A percentile compares a stretch with the other conserved stretches of the same genome.
Conservation (phyloP, 2,113 vertebrate genomes). For the Megaleporinus macrocephalus region DNA sequence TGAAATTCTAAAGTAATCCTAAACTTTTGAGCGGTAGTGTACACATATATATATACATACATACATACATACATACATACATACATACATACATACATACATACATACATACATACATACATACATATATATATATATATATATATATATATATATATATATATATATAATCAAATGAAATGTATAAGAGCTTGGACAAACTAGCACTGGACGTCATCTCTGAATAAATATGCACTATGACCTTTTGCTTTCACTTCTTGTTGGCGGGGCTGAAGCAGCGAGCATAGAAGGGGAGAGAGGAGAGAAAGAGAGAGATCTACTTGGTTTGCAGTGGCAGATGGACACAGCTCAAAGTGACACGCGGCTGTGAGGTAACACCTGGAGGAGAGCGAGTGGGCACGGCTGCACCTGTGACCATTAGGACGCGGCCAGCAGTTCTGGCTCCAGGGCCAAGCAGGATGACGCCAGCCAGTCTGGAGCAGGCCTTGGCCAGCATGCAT, state of each 20-base stretch:
- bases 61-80: too few species aligned
- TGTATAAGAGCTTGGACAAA: constrained; percentile 6
- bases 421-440: constrained; percentile 37
- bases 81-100: too few species aligned
- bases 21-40: too few species aligned
- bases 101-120: too few species aligned
- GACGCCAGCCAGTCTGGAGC: constrained; percentile 68
- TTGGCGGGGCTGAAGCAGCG: background rate
- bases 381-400: constrained; percentile 72
- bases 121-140: too few species aligned
- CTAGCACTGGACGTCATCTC: background rate
- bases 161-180: too few species aligned
- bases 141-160: too few species aligned
- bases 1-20: too few species aligned
- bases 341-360: constrained; percentile 77
- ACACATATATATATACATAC: too few species aligned
- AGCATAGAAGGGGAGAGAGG: background rate
- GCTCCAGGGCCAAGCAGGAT: constrained; percentile 35
- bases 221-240: background rate
- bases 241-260: constrained; percentile 1
- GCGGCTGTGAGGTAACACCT: constrained; percentile 78
- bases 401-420: constrained; percentile 76
- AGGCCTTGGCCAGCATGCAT: constrained; percentile 62
- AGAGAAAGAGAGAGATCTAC: constrained; percentile 27
- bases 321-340: constrained; percentile 73